Evolutionary conservation across 92 coral and sea anemone genomes (phyloP), one percentile per base, ranked within the genome.

Genomic region (Galaxea fascicularis): DNA sequence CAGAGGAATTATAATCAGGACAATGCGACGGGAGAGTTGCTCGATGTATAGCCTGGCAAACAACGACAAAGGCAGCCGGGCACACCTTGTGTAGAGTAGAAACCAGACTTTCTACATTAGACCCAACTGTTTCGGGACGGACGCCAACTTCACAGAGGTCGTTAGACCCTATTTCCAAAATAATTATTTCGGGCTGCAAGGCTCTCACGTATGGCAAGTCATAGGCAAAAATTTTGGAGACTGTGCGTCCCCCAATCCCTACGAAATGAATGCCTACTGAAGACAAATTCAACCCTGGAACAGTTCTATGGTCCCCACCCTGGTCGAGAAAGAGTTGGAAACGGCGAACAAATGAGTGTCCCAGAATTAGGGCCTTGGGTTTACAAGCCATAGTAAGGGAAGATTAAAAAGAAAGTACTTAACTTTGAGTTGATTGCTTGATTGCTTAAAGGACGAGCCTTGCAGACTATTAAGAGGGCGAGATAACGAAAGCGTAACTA

Each of bases 151-250:
- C 60, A 73, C 60, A 39, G 0, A 83, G 10, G 46, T 73, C 80
- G 20, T 72, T 62, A 0, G 74, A 39, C 4, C 87, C 87, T 17
- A 73, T 65, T 63, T 73, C 80, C 13, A 83, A 35, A 35, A 35
- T 35, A 6, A 35, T 35, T 2, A 35, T 35, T 35, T 35, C 41
- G 41, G 41, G 41, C 41, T 35, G 41, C 41, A 35, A 35, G 41
- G 3, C n/a, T n/a, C n/a, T n/a, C n/a, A n/a, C n/a, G n/a, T n/a
- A n/a, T n/a, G n/a, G n/a, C n/a, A n/a, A 62, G 16, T 71, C 59
- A 11, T 35, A 35, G 41, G 41, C 41, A 2, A 35, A 6, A 35
- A 2, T 35, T 35, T 35, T 2, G 2, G 58, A 25, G 0, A 82
- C 56, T 13, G 26, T 35, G 0, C 78, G 86, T 54, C 29, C 11